Evolutionary conservation across 2,113 vertebrate genomes (phyloP).

Genomic region (Xenotilapia caudafasciata): DNA sequence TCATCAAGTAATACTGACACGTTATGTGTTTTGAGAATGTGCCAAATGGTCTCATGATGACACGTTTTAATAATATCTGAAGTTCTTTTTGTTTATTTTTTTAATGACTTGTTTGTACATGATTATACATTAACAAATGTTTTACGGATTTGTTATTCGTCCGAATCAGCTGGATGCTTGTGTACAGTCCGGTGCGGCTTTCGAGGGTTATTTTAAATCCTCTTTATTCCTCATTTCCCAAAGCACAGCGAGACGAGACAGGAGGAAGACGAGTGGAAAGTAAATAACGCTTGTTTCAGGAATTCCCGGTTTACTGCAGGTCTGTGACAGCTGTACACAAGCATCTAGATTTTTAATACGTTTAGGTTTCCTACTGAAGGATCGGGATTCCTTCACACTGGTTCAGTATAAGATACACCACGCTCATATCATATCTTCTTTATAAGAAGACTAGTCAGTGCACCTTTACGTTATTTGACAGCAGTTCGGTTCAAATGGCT

Average conservation of each 20-base stretch:
- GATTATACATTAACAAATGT: conserved; percentile 58
- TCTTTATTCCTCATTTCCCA: conserved; percentile 50
- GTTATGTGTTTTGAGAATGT: conserved; percentile 67
- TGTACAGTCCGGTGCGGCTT: conserved; percentile 57
- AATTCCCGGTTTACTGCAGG: conserved; percentile 26
- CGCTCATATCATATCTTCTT: conserved; percentile 75
- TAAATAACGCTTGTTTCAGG: conserved; percentile 20
- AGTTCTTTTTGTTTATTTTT: conserved; percentile 58
- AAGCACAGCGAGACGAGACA: conserved; percentile 55
- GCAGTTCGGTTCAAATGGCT: conserved; percentile 57
- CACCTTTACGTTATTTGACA: conserved; percentile 62
- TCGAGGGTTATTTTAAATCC: conserved; percentile 58
- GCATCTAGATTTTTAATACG: conserved; percentile 4
- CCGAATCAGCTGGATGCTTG: conserved; percentile 44
- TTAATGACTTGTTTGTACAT: conserved; percentile 59
- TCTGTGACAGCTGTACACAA: conserved; percentile 54
- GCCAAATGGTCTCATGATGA: conserved; percentile 69
- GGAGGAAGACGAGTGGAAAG: background rate
- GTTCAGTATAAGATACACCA: conserved; percentile 56
- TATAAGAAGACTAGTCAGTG: conserved; percentile 75
- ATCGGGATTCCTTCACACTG: conserved; percentile 25
- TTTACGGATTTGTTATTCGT: conserved; percentile 59
- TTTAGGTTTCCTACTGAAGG: conserved; percentile 14
- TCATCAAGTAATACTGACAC: conserved; percentile 60
- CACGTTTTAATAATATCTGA: conserved; percentile 53